Conservation (phyloP, 2,888 invertebrate species). For the Neuroscelio doddi region DNA sequence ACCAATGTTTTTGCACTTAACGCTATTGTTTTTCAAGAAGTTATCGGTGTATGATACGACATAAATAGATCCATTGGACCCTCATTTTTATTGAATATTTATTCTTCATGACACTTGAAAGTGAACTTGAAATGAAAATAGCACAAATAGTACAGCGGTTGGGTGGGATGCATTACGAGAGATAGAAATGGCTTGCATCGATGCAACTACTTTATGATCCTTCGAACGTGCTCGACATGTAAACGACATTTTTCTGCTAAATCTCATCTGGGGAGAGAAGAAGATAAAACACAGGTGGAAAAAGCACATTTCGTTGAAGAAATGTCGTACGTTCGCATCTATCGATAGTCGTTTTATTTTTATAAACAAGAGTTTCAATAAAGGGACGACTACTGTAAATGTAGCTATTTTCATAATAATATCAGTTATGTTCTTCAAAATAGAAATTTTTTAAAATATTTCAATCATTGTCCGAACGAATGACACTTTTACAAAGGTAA, state of each 20-base stretch:
- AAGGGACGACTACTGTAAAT: no score
- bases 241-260: constrained; percentile 29
- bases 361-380: no score
- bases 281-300: background rate
- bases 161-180: background rate
- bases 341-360: no score
- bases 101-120: background rate
- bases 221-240: constrained; percentile 25
- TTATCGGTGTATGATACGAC: background rate
- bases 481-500: constrained; percentile 12
- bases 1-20: no score
- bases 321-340: no score
- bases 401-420: no score
- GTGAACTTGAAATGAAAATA: background rate
- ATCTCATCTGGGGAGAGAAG: constrained; percentile 9
- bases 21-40: background rate
- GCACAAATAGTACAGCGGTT: background rate
- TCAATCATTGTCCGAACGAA: background rate
- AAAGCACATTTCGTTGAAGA: no score
- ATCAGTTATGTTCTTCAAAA: no score
- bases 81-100: background rate
- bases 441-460: no score
- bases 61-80: background rate
- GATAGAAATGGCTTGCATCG: background rate
- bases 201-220: constrained; percentile 22